A percentile compares a stretch with the other conserved stretches of the same genome.
These are phyloP conservation scores for Sylvilagus bachmani DNA, from an alignment of 2,113 vertebrate genomes.

Conservation along the genomic window DNA sequence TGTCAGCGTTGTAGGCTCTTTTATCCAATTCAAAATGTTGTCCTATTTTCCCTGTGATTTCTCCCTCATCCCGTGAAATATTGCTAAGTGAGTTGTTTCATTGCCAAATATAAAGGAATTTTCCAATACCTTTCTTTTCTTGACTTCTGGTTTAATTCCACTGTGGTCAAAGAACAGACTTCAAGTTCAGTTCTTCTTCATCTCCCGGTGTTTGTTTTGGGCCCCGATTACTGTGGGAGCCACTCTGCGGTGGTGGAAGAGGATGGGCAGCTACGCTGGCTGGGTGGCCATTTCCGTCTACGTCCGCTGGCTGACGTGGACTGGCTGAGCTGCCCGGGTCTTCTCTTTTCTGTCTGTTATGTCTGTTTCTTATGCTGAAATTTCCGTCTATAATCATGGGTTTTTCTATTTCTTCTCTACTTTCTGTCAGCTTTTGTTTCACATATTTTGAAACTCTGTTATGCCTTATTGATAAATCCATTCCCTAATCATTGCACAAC, in stretches of 20 bases:
- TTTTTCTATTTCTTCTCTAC: constrained; percentile 8
- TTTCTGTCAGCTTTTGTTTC: constrained; percentile 7
- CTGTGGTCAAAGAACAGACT: constrained; percentile 5
- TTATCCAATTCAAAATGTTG: constrained; percentile 54
- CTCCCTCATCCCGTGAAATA: background rate
- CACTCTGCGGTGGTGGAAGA: background rate
- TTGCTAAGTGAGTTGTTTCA: constrained; percentile 8
- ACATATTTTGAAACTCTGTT: constrained; percentile 20
- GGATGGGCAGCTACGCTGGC: background rate
- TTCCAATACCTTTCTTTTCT: constrained; percentile 14
- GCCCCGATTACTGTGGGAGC: background rate
- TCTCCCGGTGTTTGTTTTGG: constrained; percentile 1
- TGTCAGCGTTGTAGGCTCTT: constrained; percentile 10
- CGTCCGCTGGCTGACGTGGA: background rate
- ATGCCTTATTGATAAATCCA: background rate
- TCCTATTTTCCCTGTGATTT: constrained; percentile 58
- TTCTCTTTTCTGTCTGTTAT: background rate
- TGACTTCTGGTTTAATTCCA: constrained; percentile 52
- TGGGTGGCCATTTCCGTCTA: background rate
- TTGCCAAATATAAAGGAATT: constrained; percentile 2
- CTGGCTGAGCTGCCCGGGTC: background rate
- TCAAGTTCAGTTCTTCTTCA: constrained; percentile 43
- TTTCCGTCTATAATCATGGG: background rate
- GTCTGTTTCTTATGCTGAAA: background rate
- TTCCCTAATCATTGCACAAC: background rate